Conservation (phyloP, 37 sponge, comb jelly and placozoan genomes). For the Halichondria panicea region DNA sequence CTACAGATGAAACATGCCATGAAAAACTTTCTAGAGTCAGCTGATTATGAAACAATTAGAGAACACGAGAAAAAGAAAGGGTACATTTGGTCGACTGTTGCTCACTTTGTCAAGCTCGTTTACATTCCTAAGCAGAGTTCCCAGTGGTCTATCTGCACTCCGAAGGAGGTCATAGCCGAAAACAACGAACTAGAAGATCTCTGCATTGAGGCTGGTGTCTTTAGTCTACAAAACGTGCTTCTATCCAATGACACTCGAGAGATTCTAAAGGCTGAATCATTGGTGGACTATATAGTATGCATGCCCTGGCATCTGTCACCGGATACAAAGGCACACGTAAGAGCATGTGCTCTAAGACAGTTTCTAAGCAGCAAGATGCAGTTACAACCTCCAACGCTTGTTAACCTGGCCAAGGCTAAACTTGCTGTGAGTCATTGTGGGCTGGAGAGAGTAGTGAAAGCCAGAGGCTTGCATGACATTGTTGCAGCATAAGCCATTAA, state of each 20-base stretch:
- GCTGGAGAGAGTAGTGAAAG: constrained; percentile 26
- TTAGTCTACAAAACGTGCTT: constrained; percentile 22
- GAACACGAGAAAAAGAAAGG: constrained; percentile 17
- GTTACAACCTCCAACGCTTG: constrained; percentile 31
- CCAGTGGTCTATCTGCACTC: not conserved
- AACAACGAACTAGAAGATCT: not conserved
- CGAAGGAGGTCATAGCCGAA: not conserved
- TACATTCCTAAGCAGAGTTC: constrained; percentile 21
- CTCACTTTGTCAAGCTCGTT: constrained; percentile 21
- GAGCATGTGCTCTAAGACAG: constrained; percentile 8
- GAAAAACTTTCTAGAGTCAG: constrained; percentile 13
- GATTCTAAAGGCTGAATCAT: constrained; percentile 3
- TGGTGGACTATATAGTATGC: constrained; percentile 22
- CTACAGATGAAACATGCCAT: not conserved
- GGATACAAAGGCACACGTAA: not conserved
- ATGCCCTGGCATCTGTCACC: constrained; percentile 27
- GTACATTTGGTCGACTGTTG: constrained; percentile 40
- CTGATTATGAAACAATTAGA: not conserved
- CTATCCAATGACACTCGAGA: not conserved
- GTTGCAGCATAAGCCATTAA: constrained; percentile 8
- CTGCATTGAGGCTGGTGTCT: constrained; percentile 20
- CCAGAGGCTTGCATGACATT: constrained; percentile 3
- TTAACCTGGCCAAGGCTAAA: constrained; percentile 15
- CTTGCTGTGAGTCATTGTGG: constrained; percentile 21
- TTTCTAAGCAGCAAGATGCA: constrained; percentile 9